Evolutionary conservation across 2,113 vertebrate species (phyloP).

Genomic region (Dendropsophus ebraccatus): DNA sequence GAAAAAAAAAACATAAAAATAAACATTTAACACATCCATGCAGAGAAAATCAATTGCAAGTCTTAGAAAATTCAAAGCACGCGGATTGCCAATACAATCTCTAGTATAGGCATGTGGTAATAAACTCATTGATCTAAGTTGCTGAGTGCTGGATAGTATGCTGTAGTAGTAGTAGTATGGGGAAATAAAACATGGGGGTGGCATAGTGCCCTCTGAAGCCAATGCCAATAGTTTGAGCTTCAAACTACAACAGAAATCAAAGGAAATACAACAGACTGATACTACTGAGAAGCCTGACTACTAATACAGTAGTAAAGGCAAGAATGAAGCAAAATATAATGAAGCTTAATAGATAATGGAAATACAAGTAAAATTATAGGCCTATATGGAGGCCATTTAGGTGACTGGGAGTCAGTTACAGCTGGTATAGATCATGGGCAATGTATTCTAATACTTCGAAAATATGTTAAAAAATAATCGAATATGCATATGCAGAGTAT

Average conservation of each 20-base stretch:
- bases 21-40: slow-evolving; percentile 48
- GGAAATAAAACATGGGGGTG: neutral
- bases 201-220: neutral
- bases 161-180: neutral
- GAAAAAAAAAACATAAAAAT: neutral
- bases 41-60: slow-evolving; percentile 69
- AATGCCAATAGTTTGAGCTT: too few species aligned
- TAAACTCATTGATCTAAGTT: slow-evolving; percentile 11
- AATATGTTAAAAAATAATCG: neutral
- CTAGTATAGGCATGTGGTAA: slow-evolving; percentile 15
- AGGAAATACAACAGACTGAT: neutral
- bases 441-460: neutral
- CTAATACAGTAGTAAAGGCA: neutral
- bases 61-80: slow-evolving; percentile 63
- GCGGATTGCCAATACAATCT: slow-evolving; percentile 72
- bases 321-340: neutral
- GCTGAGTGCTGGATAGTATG: neutral
- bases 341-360: neutral
- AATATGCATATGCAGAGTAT: neutral
- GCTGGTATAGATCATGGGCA: neutral
- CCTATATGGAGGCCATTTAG: neutral
- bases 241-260: neutral
- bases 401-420: neutral
- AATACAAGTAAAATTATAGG: neutral
- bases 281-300: neutral